Evolutionary conservation across 2,113 vertebrate genomes (phyloP).

Genomic region (Ctenomys sociabilis): DNA sequence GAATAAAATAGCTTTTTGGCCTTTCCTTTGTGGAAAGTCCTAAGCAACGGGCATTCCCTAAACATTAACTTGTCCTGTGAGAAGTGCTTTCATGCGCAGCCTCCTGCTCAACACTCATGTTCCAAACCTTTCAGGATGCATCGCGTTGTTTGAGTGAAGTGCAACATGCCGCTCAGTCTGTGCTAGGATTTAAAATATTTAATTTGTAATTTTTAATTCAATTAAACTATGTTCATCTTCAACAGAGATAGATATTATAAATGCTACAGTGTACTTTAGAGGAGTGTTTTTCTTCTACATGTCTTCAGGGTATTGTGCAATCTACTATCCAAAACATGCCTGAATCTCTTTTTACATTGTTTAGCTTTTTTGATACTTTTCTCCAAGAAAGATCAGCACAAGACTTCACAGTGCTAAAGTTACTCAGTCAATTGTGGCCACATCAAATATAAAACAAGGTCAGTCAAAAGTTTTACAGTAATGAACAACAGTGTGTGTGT

Average conservation of each 20-base stretch:
- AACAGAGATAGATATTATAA: not conserved
- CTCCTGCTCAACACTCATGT: rapidly evolving
- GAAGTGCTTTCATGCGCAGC: rapidly evolving
- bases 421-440: not conserved
- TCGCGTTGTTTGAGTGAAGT: not conserved
- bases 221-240: not conserved
- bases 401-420: not conserved
- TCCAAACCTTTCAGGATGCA: not conserved
- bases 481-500: too few relatives aligned
- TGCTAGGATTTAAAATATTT: not conserved
- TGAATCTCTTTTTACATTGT: not conserved
- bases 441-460: not conserved
- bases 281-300: not conserved
- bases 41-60: not conserved
- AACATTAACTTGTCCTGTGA: rapidly evolving
- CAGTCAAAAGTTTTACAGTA: not conserved
- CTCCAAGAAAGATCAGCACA: not conserved
- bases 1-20: not conserved
- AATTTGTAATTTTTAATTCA: not conserved
- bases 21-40: rapidly evolving
- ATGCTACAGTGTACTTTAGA: not conserved
- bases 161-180: not conserved
- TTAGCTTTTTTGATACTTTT: not conserved
- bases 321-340: not conserved
- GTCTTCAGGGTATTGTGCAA: not conserved